Evolutionary conservation across 35 echinoderm and acorn worm species (phyloP).

Genomic region (Ophioderma brevispina): DNA sequence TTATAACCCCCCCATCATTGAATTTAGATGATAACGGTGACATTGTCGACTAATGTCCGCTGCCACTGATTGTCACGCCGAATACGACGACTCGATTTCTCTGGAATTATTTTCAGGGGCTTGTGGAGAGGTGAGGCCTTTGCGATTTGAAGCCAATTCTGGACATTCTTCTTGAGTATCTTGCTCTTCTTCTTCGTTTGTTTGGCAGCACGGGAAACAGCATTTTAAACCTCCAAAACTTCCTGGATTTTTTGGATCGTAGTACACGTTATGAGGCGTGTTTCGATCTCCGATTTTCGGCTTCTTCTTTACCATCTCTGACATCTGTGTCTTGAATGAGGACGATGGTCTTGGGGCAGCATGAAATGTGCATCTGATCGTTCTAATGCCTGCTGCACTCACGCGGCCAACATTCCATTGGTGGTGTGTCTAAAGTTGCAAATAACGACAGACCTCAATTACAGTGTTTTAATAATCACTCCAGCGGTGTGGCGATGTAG

Average conservation of each 20-base stretch:
- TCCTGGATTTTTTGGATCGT: constrained; percentile 45
- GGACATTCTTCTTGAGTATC: neutral
- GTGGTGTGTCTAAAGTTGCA: neutral
- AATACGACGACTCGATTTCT: constrained; percentile 56
- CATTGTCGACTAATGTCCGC: constrained; percentile 55
- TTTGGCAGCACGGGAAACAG: constrained; percentile 31
- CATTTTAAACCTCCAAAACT: constrained; percentile 65
- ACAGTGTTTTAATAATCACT: constrained; percentile 20
- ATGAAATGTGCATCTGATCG: constrained; percentile 21
- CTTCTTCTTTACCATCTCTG: neutral
- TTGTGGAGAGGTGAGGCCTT: constrained; percentile 53
- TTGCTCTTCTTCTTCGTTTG: neutral
- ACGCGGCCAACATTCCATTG: constrained; percentile 52
- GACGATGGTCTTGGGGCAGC: constrained; percentile 20
- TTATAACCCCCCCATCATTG: constrained; percentile 48
- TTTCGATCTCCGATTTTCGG: neutral
- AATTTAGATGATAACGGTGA: neutral
- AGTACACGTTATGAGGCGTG: constrained; percentile 33
- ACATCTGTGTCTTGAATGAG: constrained; percentile 16
- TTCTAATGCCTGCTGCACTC: neutral
- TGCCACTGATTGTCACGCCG: constrained; percentile 68
- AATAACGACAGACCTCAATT: neutral
- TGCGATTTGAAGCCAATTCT: constrained; percentile 18
- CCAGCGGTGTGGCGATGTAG: neutral
- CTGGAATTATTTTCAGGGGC: constrained; percentile 29